phyloP scores from a whole-genome alignment of 2,113 vertebrate species.

The Chloropsis hardwickii region DNA sequence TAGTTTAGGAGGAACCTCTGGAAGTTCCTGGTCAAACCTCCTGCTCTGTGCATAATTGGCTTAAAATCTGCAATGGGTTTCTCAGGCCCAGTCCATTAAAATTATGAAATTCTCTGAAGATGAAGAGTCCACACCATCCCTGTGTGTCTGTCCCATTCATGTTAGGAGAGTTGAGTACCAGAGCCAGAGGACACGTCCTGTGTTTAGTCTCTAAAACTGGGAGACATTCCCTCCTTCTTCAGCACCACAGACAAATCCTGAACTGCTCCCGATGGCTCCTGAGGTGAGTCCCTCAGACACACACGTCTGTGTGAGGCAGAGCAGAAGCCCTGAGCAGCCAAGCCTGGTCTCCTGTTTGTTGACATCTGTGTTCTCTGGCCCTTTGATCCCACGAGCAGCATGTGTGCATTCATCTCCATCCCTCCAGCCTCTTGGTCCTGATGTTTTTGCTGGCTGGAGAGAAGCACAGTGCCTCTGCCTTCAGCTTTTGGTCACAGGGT shows the following conservation, averaged over 20 bases:
- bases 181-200: background rate
- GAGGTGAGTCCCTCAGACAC: background rate
- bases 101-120: background rate
- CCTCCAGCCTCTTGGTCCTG: background rate
- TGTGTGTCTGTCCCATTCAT: background rate
- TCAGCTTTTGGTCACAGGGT: background rate
- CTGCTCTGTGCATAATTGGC: background rate
- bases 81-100: background rate
- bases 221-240: background rate
- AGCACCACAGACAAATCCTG: background rate
- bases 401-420: background rate
- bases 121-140: background rate
- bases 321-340: background rate
- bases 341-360: background rate
- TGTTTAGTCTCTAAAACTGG: background rate
- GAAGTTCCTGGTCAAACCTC: background rate
- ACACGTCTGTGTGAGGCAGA: accelerated
- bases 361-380: background rate
- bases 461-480: background rate
- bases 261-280: background rate
- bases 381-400: background rate
- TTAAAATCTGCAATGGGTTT: background rate
- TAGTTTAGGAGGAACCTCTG: background rate
- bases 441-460: background rate
- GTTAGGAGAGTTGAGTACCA: background rate